Evolutionary conservation across 2,113 vertebrate species (phyloP), one percentile per base, ranked within the genome.

Genomic region (Cryptomyrus ogoouensis): DNA sequence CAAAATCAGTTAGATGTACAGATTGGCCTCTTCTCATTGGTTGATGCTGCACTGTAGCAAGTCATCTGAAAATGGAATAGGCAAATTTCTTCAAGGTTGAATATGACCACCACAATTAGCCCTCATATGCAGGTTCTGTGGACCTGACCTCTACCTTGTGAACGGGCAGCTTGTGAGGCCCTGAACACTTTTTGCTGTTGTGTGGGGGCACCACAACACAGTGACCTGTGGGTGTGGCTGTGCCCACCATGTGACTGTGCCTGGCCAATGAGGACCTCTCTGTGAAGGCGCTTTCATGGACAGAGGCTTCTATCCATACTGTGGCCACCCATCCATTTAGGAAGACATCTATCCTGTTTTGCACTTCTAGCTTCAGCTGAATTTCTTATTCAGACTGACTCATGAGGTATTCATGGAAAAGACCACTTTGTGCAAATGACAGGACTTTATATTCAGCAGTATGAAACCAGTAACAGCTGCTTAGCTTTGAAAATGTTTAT

Each of bases 181-280:
- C 93, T 95, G 96, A 0, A 97, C 96, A 97, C 97, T 0, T 98
- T 97, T 94, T 98, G 97, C 93, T 97, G 97, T 92, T 98, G 97
- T 91, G 96, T 97, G 94, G 0, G 93, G 95, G 0, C 97, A 97
- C 90, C 98, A 97, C 0, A 95, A 97, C 39, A 97, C 97, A 0
- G 77, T 97, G 0, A 97, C 97, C 88, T 97, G 97, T 0, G 97
- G 97, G 0, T 97, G 97, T 92, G 97, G 95, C 95, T 97, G 97
- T 91, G 94, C 97, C 3, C 96, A 96, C 91, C 97, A 97, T 0
- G 96, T 98, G 31, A 97, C 96, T 84, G 96, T 98, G 21, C 96
- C 97, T 0, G 97, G 97, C 19, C 97, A 98, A 91, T 98, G 97
- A 92, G 97, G 97, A 91, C 97, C 97, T 0, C 96, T 97, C 12